Percentiles rank a stretch among this genome's conserved stretches.
Evolutionary conservation across 2,888 invertebrate species (phyloP).

Genomic region (Orchesella flavescens): DNA sequence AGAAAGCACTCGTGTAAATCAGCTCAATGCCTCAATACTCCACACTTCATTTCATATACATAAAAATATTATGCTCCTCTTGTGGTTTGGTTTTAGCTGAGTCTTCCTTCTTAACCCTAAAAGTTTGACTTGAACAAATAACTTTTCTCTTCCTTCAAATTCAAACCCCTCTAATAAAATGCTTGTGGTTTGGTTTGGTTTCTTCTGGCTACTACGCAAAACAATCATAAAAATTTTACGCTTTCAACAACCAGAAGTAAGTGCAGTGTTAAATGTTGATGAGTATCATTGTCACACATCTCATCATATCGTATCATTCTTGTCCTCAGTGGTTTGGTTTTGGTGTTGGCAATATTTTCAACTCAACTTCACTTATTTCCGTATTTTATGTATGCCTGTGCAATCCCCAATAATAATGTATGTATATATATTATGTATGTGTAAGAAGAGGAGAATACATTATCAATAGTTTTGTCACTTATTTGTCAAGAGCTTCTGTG

Average conservation of each 20-base stretch:
- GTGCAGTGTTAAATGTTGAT: neutral
- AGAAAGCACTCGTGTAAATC: constrained; percentile 2
- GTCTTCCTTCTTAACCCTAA: no score
- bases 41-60: neutral
- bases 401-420: neutral
- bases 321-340: constrained; percentile 12
- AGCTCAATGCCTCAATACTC: neutral
- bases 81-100: neutral
- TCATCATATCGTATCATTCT: constrained; percentile 5
- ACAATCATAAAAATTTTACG: neutral
- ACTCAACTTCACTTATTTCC: neutral
- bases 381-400: neutral
- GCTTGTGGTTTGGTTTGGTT: neutral
- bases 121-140: constrained; percentile 16
- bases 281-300: constrained; percentile 54
- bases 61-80: neutral
- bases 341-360: neutral
- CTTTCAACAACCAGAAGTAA: neutral
- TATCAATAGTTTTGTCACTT: constrained; percentile 50
- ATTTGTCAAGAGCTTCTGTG: constrained; percentile 59
- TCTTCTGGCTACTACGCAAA: neutral
- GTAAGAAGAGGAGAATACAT: neutral
- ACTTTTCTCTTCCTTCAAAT: neutral
- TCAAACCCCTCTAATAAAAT: no score
- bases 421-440: constrained; percentile 6